Conservation (phyloP, 2,888 invertebrate genomes). For the Acrobasis consociella region DNA sequence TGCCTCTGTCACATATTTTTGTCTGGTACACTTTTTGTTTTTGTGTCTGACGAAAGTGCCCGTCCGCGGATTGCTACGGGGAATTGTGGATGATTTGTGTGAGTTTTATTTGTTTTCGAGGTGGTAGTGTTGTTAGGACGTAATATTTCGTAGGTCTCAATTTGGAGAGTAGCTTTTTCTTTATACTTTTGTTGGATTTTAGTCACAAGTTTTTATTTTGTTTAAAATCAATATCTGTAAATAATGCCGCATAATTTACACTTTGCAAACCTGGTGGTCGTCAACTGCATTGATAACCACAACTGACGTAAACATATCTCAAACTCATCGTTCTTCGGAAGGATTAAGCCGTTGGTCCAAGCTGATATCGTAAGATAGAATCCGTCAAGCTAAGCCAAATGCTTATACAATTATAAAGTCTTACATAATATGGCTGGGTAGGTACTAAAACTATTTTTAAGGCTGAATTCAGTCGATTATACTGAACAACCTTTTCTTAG, state of each 20-base stretch:
- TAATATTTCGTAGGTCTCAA: not conserved
- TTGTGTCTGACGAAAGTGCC: constrained; percentile 17
- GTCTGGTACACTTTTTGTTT: constrained; percentile 50
- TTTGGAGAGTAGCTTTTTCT: not conserved
- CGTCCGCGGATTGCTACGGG: constrained; percentile 15
- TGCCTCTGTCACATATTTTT: constrained; percentile 65
- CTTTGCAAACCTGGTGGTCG: too few species aligned
- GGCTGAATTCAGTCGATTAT: too few species aligned
- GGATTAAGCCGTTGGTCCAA: not conserved
- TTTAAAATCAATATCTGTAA: too few species aligned
- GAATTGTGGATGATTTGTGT: not conserved
- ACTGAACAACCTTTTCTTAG: too few species aligned
- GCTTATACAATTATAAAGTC: too few species aligned
- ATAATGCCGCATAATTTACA: too few species aligned
- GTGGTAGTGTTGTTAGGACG: not conserved
- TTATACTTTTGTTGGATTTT: too few species aligned
- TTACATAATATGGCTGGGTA: not conserved
- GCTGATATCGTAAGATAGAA: not conserved
- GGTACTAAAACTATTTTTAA: not conserved
- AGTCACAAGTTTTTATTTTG: too few species aligned
- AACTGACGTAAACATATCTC: too few species aligned
- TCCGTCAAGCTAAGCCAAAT: too few species aligned
- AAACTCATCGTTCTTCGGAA: not conserved
- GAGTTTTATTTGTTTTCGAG: constrained; percentile 3
- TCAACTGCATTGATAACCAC: too few species aligned